Percentiles rank a stretch among this genome's conserved stretches.
phyloP scores from a whole-genome alignment of 1,140 invertebrate species.

The Temnothorax nylanderi region DNA sequence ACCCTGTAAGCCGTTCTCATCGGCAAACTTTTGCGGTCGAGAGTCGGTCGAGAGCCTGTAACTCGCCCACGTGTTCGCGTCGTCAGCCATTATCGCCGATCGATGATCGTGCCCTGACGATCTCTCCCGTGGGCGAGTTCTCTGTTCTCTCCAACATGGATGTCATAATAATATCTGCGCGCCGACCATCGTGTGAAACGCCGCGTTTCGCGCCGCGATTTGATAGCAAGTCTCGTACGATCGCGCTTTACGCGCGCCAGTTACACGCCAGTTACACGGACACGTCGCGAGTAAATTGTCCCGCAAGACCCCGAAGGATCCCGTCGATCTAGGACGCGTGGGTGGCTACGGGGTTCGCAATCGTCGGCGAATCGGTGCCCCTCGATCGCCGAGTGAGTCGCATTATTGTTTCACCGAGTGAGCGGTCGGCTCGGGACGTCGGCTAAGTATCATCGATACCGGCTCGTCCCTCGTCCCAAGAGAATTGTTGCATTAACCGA shows the following conservation, averaged over 20 bases:
- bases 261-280: constrained; percentile 22
- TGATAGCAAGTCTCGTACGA: constrained; percentile 20
- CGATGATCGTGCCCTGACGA: constrained; percentile 61
- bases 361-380: constrained; percentile 26
- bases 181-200: neutral
- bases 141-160: constrained; percentile 61
- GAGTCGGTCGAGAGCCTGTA: constrained; percentile 43
- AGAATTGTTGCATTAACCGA: constrained; percentile 23
- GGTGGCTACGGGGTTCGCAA: constrained; percentile 38
- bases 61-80: constrained; percentile 62
- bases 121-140: constrained; percentile 74
- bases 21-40: constrained; percentile 47
- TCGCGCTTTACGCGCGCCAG: neutral
- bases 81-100: constrained; percentile 55
- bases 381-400: constrained; percentile 27
- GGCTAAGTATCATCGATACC: constrained; percentile 45
- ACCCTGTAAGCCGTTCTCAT: constrained; percentile 20
- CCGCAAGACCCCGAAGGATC: constrained; percentile 30
- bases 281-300: constrained; percentile 63
- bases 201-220: neutral
- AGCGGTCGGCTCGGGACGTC: constrained; percentile 29
- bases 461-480: constrained; percentile 22
- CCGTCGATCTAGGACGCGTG: constrained; percentile 43
- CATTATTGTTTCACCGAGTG: constrained; percentile 52
- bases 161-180: constrained; percentile 76